Base-by-base conservation (phyloP, 2,113 vertebrate species). In the Condylura cristata region DNA sequence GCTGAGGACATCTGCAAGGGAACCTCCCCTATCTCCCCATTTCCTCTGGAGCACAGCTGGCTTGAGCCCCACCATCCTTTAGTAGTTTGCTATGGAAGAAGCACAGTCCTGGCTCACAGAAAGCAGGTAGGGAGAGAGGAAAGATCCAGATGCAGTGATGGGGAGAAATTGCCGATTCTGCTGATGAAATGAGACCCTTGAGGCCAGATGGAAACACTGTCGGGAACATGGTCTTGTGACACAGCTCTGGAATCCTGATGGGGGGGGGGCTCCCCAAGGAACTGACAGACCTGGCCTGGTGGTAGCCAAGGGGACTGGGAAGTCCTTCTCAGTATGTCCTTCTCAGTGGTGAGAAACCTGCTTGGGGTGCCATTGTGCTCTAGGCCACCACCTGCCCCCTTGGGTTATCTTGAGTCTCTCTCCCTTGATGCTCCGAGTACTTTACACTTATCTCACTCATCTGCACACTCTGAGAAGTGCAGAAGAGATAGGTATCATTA, bases 401-500 rank as follows among this genome's bases (percentile, higher is more conserved):
- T 51, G 58, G 79, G 79, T 63, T 76, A 20, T 4, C 41, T 81
- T 34, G 53, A 0, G 13, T 68, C 66, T 93, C 46, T 83, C 82
- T 86, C 86, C 66, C 82, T 41, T 44, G 65, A 68, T 51, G 83
- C 94, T 76, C 48, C 41, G 83, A 92, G 80, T 78, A 60, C 51
- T 94, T 78, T 20, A 46, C 53, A 20, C 53, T 78, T 82, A 94
- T 95, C 80, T 82, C 68, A 7, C 22, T 34, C 60, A 91, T 95
- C 94, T 91, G 89, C 92, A 71, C 20, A 48, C 79, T 83, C 83
- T 68, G 91, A 95, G 92, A 95, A 58, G 76, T 89, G 44, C 46
- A 81, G 65, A 75, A 89, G 95, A 83, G 86, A 94, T 37, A 34
- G 89, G 66, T 84, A 79, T 90, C 81, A 94, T 95, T 93, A 95